Evolutionary conservation across 1,140 invertebrate genomes (phyloP).

Genomic region (Leptinotarsa texana): DNA sequence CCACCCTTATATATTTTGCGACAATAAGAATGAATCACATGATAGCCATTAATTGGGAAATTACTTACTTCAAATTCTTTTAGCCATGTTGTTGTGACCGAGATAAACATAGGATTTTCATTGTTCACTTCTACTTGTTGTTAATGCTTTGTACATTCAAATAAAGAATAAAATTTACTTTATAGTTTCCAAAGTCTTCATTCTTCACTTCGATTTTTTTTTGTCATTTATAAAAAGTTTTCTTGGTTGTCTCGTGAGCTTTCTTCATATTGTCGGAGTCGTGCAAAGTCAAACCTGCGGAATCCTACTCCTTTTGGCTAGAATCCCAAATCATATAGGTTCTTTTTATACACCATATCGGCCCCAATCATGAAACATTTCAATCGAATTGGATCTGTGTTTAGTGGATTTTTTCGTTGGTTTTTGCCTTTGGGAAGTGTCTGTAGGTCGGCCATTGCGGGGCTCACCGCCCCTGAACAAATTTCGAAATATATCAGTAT

Average conservation of each 20-base stretch:
- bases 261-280: constrained; percentile 1
- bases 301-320: constrained; percentile 5
- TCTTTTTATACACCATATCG: constrained; percentile 1
- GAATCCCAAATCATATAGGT: constrained; percentile 6
- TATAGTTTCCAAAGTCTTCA: background rate
- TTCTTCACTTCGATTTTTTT: background rate
- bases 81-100: no score
- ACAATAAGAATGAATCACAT: background rate
- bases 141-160: no score
- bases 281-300: constrained; percentile 3
- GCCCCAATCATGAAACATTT: background rate
- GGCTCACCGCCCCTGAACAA: no score
- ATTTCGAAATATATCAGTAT: no score
- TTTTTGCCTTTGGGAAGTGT: no score
- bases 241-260: background rate
- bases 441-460: no score
- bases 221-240: background rate
- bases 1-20: background rate
- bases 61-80: no score
- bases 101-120: no score
- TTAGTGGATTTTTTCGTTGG: no score
- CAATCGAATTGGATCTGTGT: background rate
- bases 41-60: no score
- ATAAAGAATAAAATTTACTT: no score
- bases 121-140: no score